These are phyloP conservation scores for Melanaphis sacchari DNA, from an alignment of 1,140 invertebrate genomes.

Conservation along the genomic window DNA sequence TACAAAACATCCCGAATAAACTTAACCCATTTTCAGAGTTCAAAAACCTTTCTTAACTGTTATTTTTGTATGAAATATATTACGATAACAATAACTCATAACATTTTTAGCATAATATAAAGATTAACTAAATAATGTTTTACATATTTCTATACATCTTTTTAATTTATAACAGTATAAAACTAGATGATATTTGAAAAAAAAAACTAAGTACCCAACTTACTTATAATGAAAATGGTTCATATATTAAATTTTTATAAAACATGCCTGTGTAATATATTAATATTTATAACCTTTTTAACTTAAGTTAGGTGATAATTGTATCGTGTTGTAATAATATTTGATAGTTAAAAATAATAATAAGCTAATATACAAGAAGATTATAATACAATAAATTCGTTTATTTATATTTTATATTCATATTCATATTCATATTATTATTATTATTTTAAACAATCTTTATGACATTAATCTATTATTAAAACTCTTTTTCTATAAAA, in stretches of 20 bases:
- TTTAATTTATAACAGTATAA: background rate
- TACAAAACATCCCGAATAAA: conserved; percentile 29
- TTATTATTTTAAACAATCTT: too few species aligned
- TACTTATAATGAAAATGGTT: too few species aligned
- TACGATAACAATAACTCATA: background rate
- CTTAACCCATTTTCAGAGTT: conserved; percentile 30
- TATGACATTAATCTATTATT: background rate
- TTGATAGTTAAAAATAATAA: background rate
- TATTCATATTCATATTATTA: too few species aligned
- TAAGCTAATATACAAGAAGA: too few species aligned
- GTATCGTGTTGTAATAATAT: background rate
- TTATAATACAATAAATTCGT: background rate
- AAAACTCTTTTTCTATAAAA: background rate
- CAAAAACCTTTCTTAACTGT: background rate
- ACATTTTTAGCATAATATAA: background rate
- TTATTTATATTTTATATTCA: background rate
- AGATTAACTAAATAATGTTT: background rate
- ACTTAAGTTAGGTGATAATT: background rate
- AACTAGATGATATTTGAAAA: background rate
- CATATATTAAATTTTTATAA: too few species aligned
- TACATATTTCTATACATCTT: background rate
- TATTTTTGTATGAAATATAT: background rate
- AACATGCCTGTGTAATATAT: background rate
- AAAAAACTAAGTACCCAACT: background rate
- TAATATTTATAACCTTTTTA: background rate